Evolutionary conservation across 2,113 vertebrate species (phyloP).

Genomic region (Ictalurus furcatus): DNA sequence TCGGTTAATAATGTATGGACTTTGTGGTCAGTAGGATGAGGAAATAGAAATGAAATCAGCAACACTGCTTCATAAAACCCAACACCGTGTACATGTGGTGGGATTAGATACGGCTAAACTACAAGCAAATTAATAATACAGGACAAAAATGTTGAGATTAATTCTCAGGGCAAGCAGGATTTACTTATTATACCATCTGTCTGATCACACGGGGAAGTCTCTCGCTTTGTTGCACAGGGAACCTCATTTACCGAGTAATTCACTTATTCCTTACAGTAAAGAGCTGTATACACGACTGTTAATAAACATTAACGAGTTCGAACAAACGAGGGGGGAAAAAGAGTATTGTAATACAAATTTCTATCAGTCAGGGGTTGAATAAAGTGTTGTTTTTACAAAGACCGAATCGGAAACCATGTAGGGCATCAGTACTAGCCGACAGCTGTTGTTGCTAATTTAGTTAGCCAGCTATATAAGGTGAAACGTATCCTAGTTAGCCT

Average conservation of each 20-base stretch:
- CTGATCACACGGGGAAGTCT: not conserved
- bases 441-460: slow-evolving; percentile 8
- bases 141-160: not conserved
- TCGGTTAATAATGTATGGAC: not conserved
- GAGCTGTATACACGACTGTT: not conserved
- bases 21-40: not conserved
- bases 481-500: not conserved
- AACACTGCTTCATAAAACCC: not conserved
- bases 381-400: not conserved
- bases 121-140: not conserved
- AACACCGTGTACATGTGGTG: not conserved
- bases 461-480: slow-evolving; percentile 4
- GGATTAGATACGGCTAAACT: not conserved
- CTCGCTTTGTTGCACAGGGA: not conserved
- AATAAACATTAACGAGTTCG: not conserved
- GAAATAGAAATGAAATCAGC: not conserved
- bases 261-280: not conserved
- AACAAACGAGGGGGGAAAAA: not conserved
- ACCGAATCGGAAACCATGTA: not conserved
- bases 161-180: not conserved
- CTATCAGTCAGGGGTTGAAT: not conserved
- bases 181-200: not conserved
- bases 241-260: not conserved
- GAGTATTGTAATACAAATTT: not conserved
- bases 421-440: not conserved